A percentile compares a stretch with the other conserved stretches of the same genome.
Evolutionary conservation across 2,113 vertebrate genomes (phyloP).

Genomic region (Catharus bicknelli): DNA sequence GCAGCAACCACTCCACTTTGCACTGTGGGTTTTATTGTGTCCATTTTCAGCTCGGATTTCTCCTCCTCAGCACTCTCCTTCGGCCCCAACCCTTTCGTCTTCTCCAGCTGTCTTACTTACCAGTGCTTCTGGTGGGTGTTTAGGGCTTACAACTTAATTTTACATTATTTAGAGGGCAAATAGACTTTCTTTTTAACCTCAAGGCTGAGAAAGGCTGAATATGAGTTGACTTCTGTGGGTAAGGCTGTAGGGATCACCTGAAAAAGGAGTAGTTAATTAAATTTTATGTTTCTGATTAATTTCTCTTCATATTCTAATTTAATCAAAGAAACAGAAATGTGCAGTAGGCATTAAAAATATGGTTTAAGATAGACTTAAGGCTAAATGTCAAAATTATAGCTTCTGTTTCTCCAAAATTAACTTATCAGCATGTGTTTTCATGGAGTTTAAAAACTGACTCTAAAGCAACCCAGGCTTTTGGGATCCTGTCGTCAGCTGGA

Average conservation of each 20-base stretch:
- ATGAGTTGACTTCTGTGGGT: background rate
- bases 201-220: background rate
- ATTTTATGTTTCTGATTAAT: background rate
- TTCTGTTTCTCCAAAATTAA: background rate
- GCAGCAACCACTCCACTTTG: accelerated
- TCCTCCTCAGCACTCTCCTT: background rate
- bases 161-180: background rate
- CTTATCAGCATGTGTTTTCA: background rate
- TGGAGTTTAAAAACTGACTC: background rate
- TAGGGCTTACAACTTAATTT: background rate
- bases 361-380: background rate
- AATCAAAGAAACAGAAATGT: background rate
- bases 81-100: background rate
- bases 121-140: background rate
- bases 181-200: slow-evolving; percentile 16
- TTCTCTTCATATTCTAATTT: background rate
- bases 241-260: background rate
- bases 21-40: background rate
- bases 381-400: background rate
- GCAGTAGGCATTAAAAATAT: background rate
- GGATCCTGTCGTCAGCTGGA: background rate
- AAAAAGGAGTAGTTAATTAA: slow-evolving; percentile 20
- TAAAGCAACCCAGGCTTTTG: background rate
- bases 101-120: background rate
- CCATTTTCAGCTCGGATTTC: background rate